Conservation (phyloP, 2,113 vertebrate genomes). For the Lamprologus callipterus region DNA sequence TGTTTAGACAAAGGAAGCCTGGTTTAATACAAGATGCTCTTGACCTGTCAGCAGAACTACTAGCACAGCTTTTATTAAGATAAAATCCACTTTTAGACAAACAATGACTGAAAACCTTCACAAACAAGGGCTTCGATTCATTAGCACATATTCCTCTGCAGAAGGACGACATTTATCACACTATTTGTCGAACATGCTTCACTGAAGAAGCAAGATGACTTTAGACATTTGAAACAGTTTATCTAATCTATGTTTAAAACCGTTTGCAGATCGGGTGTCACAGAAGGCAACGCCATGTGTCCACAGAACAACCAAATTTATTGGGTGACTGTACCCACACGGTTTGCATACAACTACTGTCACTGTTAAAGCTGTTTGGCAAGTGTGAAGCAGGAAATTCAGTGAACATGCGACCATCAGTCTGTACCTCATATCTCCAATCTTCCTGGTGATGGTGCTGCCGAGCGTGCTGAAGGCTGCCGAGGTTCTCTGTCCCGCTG, state of each 20-base stretch:
- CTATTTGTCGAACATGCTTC: not conserved
- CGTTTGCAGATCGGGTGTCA: not conserved
- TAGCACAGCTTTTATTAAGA: not conserved
- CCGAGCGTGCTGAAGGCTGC: slow-evolving; percentile 90
- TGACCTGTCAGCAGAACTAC: not conserved
- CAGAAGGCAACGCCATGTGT: not conserved
- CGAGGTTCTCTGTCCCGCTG: slow-evolving; percentile 89
- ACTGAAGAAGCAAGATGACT: not conserved
- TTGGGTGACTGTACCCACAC: not conserved
- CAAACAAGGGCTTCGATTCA: not conserved
- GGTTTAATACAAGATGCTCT: not conserved
- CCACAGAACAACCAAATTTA: not conserved
- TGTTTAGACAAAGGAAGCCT: not conserved
- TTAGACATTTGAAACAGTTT: not conserved
- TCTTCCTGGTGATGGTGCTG: slow-evolving; percentile 86
- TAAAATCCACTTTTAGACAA: not conserved
- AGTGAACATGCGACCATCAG: not conserved
- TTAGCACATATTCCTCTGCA: not conserved
- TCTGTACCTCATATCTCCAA: slow-evolving; percentile 93
- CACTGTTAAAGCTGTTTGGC: not conserved
- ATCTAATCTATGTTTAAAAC: not conserved
- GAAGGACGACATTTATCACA: not conserved
- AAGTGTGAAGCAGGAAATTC: not conserved
- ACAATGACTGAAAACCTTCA: not conserved
- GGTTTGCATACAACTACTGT: not conserved